Evolutionary conservation across 2,888 invertebrate genomes (phyloP).

Genomic region (Azorinus chamasolen): DNA sequence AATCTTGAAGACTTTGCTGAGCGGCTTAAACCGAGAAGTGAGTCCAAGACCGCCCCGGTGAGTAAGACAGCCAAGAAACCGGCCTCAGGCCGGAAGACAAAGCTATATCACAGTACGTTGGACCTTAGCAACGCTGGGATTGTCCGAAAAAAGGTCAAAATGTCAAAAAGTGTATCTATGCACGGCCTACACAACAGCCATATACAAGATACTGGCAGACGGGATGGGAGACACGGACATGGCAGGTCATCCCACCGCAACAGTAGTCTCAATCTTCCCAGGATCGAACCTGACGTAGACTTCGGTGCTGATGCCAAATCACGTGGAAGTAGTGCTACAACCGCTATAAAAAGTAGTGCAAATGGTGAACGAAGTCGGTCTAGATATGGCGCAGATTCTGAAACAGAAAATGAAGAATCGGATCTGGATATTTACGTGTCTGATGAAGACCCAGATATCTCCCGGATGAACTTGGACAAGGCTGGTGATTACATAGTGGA

Average conservation of each 20-base stretch:
- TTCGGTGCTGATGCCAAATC: constrained; percentile 46
- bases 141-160: constrained; percentile 33
- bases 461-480: constrained; percentile 67
- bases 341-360: constrained; percentile 3
- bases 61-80: constrained; percentile 16
- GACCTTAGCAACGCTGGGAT: constrained; percentile 42
- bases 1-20: constrained; percentile 32
- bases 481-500: constrained; percentile 78
- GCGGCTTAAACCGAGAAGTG: constrained; percentile 6
- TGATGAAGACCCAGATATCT: constrained; percentile 68
- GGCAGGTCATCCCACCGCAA: constrained; percentile 22
- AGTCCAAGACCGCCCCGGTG: background rate
- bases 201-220: background rate
- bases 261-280: constrained; percentile 60
- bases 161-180: constrained; percentile 67
- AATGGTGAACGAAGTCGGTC: constrained; percentile 15
- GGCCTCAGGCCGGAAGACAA: constrained; percentile 24
- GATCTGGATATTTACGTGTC: constrained; percentile 65
- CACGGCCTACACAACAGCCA: constrained; percentile 48
- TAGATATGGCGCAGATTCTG: constrained; percentile 30
- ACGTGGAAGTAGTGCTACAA: constrained; percentile 62
- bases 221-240: background rate
- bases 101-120: constrained; percentile 56
- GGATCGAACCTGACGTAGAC: constrained; percentile 66
- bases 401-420: constrained; percentile 37